These are phyloP conservation scores for Paradisaea rubra DNA, from an alignment of 2,113 vertebrate species.

Conservation along the genomic window DNA sequence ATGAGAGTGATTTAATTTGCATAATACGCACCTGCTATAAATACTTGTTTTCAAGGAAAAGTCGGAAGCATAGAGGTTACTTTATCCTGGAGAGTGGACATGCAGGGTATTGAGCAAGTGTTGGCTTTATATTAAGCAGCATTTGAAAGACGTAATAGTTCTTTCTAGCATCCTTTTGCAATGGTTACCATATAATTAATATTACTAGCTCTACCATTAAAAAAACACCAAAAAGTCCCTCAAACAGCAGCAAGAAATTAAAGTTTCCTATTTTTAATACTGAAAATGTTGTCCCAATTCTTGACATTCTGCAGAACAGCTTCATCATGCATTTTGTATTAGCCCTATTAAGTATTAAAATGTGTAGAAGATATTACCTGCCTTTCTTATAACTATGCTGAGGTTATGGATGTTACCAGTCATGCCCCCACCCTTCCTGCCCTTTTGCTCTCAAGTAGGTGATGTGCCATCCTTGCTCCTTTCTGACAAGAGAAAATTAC, in stretches of 20 bases:
- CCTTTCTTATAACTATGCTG: not conserved
- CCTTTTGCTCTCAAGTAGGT: slow-evolving; percentile 44
- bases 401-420: not conserved
- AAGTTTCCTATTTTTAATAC: not conserved
- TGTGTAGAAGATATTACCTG: not conserved
- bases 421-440: not conserved
- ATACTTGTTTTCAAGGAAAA: not conserved
- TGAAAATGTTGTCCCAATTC: not conserved
- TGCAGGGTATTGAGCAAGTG: not conserved
- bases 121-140: not conserved
- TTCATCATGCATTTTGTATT: not conserved
- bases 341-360: not conserved
- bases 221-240: not conserved
- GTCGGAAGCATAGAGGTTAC: not conserved
- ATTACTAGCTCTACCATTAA: not conserved
- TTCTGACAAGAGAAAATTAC: slow-evolving; percentile 79
- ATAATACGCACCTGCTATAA: not conserved
- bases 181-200: not conserved
- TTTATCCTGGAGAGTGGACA: not conserved
- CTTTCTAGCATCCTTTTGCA: not conserved
- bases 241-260: not conserved
- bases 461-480: slow-evolving; percentile 76
- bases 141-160: not conserved
- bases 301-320: not conserved
- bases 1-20: not conserved